Evolutionary conservation across 2,888 invertebrate species (phyloP), one percentile per base, ranked within the genome.

Genomic region (Vandiemenella viatica): DNA sequence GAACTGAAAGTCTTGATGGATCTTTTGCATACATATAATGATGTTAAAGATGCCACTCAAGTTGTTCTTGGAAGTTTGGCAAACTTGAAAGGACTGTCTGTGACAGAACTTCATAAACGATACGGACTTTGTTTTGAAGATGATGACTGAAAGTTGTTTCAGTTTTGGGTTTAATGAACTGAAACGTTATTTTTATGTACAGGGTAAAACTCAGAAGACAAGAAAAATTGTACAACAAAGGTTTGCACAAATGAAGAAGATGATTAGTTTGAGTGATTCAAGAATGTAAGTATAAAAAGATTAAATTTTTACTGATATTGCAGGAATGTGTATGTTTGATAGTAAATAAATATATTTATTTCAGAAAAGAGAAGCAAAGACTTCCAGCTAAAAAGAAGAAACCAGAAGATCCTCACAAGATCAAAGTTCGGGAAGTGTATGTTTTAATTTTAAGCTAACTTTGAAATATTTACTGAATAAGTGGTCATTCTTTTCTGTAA

Each of bases 231-330:
- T 79, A 1, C 79, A 81, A 58, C 83, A 87, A 60, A 77, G 82
- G 55, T 91, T 83, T 65, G 90, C 91, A 0, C 79, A 84, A 65
- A 84, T 92, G 76, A 93, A 92, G 63, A 83, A 84, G 59, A 76
- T 90, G 70, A 83, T 95, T 18, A 92, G 82, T 59, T 73, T 76
- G 7, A 84, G 77, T 56, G 90, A 91, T 65, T 70, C 77, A 2
- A 76, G 93, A 60, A 82, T 95, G 75, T 76, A 64, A 69, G 70
- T 65, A 50, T 50, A n/a, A n/a, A n/a, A n/a, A n/a, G n/a, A n/a
- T 45, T 50, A 42, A 50, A 51, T 48, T 38, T 18, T 37, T 45
- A 18, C 17, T 49, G 13, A 6, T 6, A 1, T 6, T 3, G 32
- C 15, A 32, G 15, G 13, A 4, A 32, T 32, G 4, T 13, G 4